Percentiles rank a stretch among this genome's conserved stretches.
These are phyloP conservation scores for Eumerus sabulonum DNA, from an alignment of 2,888 invertebrate genomes.

Conservation along the genomic window DNA sequence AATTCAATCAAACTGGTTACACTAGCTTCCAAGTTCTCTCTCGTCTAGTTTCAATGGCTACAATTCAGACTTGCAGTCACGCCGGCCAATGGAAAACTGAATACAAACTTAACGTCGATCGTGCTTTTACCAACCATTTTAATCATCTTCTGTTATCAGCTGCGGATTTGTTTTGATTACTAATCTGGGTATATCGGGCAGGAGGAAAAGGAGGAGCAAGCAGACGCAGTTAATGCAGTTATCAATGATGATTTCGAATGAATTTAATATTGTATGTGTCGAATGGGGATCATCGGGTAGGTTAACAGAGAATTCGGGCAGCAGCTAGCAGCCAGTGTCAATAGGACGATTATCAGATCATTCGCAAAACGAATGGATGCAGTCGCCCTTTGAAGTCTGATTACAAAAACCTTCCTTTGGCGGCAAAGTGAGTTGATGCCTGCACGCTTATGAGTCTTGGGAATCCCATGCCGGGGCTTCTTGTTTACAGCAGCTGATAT, in stretches of 20 bases:
- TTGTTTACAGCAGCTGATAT: too few species aligned
- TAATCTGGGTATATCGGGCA: not conserved
- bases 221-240: constrained; percentile 25
- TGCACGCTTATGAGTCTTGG: too few species aligned
- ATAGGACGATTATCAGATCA: constrained; percentile 8
- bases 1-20: too few species aligned
- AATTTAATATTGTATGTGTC: too few species aligned
- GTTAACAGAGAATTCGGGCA: not conserved
- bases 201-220: constrained; percentile 1
- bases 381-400: constrained; percentile 24
- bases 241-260: constrained; percentile 18
- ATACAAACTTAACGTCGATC: constrained; percentile 20
- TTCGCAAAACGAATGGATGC: constrained; percentile 1
- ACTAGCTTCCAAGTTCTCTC: too few species aligned
- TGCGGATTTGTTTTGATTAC: constrained; percentile 26
- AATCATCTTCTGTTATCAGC: constrained; percentile 43
- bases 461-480: too few species aligned
- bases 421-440: too few species aligned
- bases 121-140: constrained; percentile 43
- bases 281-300: constrained; percentile 4
- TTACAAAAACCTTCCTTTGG: not conserved
- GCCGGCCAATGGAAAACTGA: constrained; percentile 41
- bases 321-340: not conserved
- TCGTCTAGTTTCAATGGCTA: too few species aligned
- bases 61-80: constrained; percentile 24